Percentiles rank a stretch among this genome's conserved stretches.
phyloP scores from a whole-genome alignment of 2,797 vertebrate genomes.

The Borostomias antarcticus region DNA sequence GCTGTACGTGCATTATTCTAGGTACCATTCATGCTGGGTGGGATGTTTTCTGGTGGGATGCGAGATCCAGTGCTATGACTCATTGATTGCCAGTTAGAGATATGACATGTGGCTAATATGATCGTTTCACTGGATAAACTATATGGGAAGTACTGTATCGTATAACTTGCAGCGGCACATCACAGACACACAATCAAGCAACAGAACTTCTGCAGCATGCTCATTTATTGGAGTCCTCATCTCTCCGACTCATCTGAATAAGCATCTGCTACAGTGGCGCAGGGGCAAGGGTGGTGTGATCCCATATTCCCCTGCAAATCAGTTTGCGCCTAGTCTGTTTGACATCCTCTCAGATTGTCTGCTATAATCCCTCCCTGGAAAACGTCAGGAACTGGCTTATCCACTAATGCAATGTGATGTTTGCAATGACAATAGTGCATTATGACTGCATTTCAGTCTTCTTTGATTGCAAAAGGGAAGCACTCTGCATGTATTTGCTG shows the following conservation, averaged over 20 bases:
- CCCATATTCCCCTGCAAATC: slow-evolving; percentile 51
- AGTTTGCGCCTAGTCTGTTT: slow-evolving; percentile 46
- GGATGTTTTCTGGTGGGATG: no score
- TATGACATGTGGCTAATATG: background rate
- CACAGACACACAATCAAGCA: background rate
- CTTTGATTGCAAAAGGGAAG: no score
- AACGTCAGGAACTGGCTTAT: slow-evolving; percentile 22
- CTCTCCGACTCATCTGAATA: slow-evolving; percentile 34
- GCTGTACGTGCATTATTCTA: background rate
- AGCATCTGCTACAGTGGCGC: slow-evolving; percentile 53
- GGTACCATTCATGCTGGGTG: background rate
- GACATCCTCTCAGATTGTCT: slow-evolving; percentile 53
- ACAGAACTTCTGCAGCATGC: slow-evolving; percentile 2
- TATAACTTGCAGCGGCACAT: background rate
- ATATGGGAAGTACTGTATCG: no score
- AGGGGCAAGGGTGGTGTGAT: slow-evolving; percentile 52
- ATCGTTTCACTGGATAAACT: no score
- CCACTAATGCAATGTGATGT: background rate
- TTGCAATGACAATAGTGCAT: no score
- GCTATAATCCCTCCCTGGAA: slow-evolving; percentile 54
- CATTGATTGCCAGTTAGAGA: no score
- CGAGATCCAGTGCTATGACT: background rate
- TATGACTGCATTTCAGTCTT: no score
- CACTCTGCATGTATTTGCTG: no score
- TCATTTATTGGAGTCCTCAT: slow-evolving; percentile 14